phyloP scores from a whole-genome alignment of 1,140 invertebrate species.

The Metopolophium dirhodum region DNA sequence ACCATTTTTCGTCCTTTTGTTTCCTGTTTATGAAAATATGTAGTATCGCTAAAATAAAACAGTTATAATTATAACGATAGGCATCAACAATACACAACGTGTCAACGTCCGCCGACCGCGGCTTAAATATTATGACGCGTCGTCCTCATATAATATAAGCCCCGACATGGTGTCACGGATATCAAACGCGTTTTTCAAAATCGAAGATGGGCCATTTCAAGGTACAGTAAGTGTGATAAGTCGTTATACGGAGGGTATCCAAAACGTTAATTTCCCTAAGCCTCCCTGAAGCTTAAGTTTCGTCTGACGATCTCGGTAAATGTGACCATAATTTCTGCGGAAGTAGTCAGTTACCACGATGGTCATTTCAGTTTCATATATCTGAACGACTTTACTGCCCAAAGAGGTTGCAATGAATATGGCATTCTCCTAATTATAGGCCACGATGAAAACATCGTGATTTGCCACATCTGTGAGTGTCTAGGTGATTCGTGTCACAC shows the following conservation, averaged over 20 bases:
- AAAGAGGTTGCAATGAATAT: neutral
- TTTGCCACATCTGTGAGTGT: too few relatives aligned
- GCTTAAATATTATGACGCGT: too few relatives aligned
- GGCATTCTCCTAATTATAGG: neutral
- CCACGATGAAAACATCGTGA: too few relatives aligned
- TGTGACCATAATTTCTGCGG: neutral
- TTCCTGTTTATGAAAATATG: neutral
- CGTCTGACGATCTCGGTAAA: neutral
- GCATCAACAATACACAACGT: too few relatives aligned
- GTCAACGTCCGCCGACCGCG: too few relatives aligned
- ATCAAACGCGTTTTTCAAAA: too few relatives aligned
- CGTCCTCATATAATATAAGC: too few relatives aligned
- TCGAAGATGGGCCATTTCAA: too few relatives aligned
- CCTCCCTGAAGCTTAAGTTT: neutral
- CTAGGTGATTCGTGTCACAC: too few relatives aligned
- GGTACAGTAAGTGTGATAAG: neutral
- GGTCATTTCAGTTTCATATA: neutral
- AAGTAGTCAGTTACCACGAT: neutral
- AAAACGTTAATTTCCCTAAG: neutral
- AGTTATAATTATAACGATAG: neutral
- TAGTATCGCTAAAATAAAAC: neutral
- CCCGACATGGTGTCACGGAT: too few relatives aligned
- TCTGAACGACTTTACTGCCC: neutral
- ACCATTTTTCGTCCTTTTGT: neutral
- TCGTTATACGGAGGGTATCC: neutral